Percentiles rank a stretch among this genome's conserved stretches.
Conservation (phyloP, 35 echinoderm and acorn worm species). For the Acanthaster planci region DNA sequence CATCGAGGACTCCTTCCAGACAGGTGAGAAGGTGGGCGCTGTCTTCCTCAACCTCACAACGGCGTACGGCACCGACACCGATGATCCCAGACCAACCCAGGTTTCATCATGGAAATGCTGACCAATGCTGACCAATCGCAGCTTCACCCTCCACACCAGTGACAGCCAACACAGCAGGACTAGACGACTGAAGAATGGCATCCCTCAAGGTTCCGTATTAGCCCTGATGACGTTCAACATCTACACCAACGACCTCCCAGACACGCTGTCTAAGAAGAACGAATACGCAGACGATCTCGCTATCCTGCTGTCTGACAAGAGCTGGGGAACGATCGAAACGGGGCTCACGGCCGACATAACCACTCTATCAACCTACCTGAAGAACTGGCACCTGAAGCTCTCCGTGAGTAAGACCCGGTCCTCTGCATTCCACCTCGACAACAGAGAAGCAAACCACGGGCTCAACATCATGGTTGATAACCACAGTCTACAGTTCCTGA, state of each 20-base stretch:
- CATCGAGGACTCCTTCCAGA: not conserved
- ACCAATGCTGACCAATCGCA: slow-evolving; percentile 43
- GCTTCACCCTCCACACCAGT: slow-evolving; percentile 43
- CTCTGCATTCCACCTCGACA: no score
- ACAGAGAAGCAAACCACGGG: no score
- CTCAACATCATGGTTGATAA: no score
- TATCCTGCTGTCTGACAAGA: not conserved
- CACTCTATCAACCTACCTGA: not conserved
- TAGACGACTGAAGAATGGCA: slow-evolving; percentile 18
- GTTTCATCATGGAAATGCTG: slow-evolving; percentile 21
- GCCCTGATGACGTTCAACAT: slow-evolving; percentile 12
- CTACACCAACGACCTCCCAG: slow-evolving; percentile 11
- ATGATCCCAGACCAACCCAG: slow-evolving; percentile 4
- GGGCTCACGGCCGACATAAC: not conserved
- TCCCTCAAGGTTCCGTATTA: slow-evolving; percentile 31
- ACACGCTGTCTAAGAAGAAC: not conserved
- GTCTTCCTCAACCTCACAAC: no score
- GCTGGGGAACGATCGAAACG: not conserved
- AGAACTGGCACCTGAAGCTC: not conserved
- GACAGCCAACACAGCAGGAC: slow-evolving; percentile 16
- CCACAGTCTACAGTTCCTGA: no score
- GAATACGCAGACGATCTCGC: slow-evolving; percentile 24
- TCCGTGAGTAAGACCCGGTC: not conserved
- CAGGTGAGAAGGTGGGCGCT: slow-evolving; percentile 10
- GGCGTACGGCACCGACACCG: no score